Conservation (phyloP, 2,888 invertebrate genomes). For the Sussaba pulchella region DNA sequence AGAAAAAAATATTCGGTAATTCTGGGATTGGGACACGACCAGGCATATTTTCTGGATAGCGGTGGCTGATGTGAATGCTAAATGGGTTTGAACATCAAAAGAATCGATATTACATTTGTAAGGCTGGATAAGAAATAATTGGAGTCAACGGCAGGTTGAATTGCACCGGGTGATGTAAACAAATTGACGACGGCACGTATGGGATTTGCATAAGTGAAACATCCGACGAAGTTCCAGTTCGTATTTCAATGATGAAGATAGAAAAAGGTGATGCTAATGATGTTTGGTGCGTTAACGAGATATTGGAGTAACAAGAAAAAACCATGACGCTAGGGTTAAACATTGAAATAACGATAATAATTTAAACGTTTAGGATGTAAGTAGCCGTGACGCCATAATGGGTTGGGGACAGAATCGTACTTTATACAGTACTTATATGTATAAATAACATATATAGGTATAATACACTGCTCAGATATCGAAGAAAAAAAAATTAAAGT, state of each 20-base stretch:
- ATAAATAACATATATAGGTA: conserved; percentile 62
- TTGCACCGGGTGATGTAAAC: conserved; percentile 18
- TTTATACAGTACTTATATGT: conserved; percentile 67
- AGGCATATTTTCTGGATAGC: background rate
- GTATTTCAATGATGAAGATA: conserved; percentile 30
- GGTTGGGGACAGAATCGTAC: conserved; percentile 58
- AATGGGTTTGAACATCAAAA: conserved; percentile 18
- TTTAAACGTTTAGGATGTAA: conserved; percentile 67
- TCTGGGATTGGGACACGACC: background rate
- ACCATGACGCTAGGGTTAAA: conserved; percentile 61
- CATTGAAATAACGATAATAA: conserved; percentile 67
- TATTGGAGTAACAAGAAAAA: conserved; percentile 57
- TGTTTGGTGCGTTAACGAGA: conserved; percentile 51
- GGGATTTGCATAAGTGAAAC: conserved; percentile 8
- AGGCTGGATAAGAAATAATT: conserved; percentile 25
- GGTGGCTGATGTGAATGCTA: background rate
- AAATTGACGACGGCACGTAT: conserved; percentile 24
- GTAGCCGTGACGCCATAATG: conserved; percentile 69
- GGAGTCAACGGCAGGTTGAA: conserved; percentile 14
- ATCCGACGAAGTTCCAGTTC: conserved; percentile 59
- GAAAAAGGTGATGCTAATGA: background rate
- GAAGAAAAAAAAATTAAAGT: conserved; percentile 42
- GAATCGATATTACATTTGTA: conserved; percentile 60
- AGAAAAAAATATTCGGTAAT: conserved; percentile 26
- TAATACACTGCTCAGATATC: conserved; percentile 67